Evolutionary conservation across 2,888 invertebrate species (phyloP).

Genomic region (Pseudococcus longispinus): DNA sequence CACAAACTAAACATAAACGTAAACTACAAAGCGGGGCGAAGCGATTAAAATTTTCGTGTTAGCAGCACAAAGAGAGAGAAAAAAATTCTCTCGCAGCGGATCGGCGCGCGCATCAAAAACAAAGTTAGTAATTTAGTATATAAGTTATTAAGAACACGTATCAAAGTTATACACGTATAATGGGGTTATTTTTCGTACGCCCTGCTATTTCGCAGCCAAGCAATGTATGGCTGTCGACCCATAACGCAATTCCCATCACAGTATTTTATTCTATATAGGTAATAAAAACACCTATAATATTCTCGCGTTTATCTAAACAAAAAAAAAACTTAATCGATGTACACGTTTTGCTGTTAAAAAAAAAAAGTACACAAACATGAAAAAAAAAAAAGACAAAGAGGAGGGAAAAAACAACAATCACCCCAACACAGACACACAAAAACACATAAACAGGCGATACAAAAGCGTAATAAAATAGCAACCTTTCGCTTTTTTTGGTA

Average conservation of each 20-base stretch:
- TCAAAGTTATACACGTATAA: background rate
- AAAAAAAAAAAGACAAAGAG: background rate
- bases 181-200: background rate
- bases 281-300: slow-evolving; percentile 1
- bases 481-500: background rate
- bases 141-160: background rate
- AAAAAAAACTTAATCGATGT: background rate
- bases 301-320: background rate
- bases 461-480: slow-evolving; percentile 29
- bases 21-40: background rate
- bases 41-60: background rate
- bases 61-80: slow-evolving; percentile 33
- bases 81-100: background rate
- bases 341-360: background rate
- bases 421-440: background rate
- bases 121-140: background rate
- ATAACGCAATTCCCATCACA: slow-evolving; percentile 50
- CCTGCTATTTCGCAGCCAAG: background rate
- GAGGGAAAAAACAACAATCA: background rate
- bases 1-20: background rate
- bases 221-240: slow-evolving; percentile 54
- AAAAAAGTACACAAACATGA: background rate
- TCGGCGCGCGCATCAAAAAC: slow-evolving; percentile 4
- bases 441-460: background rate
- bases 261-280: background rate